phyloP scores from a whole-genome alignment of 2,797 vertebrate species.

The Lagocephalus sceleratus region DNA sequence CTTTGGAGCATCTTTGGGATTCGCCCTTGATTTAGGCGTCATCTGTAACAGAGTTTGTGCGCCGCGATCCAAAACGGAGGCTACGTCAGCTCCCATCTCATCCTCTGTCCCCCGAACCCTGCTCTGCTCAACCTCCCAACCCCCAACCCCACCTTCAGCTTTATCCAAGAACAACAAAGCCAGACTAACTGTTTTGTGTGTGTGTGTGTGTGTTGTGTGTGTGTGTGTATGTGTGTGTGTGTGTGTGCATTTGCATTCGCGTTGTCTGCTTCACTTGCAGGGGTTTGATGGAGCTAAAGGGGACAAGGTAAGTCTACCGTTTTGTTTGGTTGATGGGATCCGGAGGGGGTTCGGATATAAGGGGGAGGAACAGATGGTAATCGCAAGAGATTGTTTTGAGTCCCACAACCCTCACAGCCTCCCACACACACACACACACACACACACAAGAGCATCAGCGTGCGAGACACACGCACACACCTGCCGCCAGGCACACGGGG shows the following conservation, averaged over 20 bases:
- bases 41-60: conserved; percentile 63
- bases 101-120: conserved; percentile 68
- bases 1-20: conserved; percentile 49
- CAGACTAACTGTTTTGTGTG: conserved; percentile 58
- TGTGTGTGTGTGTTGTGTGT: conserved; percentile 37
- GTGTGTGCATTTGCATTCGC: conserved; percentile 17
- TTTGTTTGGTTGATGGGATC: conserved; percentile 69
- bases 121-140: conserved; percentile 58
- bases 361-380: conserved; percentile 68
- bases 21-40: conserved; percentile 65
- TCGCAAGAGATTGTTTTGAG: conserved; percentile 60
- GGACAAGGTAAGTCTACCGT: conserved; percentile 87
- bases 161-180: conserved; percentile 65
- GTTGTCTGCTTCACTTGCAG: conserved; percentile 73
- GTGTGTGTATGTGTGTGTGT: conserved; percentile 27
- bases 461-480: conserved; percentile 3
- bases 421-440: conserved; percentile 6
- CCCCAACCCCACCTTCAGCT: too few species aligned
- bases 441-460: conserved; percentile 3
- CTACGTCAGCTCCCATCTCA: conserved; percentile 70
- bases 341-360: conserved; percentile 61
- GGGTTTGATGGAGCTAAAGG: conserved; percentile 85
- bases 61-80: conserved; percentile 68
- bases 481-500: conserved; percentile 43
- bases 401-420: conserved; percentile 1